These are phyloP conservation scores for Therioaphis trifolii DNA, from an alignment of 2,888 invertebrate genomes.

Conservation along the genomic window DNA sequence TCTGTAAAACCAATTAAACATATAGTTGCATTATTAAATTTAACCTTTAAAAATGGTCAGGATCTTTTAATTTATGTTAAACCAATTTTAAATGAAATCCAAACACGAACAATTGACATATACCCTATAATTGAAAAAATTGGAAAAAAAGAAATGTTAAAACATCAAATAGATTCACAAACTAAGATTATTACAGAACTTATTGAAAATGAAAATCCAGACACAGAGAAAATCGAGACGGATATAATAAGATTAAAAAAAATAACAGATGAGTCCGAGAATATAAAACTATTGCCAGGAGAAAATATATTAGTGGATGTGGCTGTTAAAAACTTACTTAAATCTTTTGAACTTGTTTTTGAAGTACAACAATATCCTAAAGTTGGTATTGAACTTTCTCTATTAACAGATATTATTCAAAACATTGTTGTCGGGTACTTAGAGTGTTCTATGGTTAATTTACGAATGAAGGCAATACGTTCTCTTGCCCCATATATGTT, in stretches of 20 bases:
- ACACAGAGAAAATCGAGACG: not conserved
- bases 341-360: constrained; percentile 40
- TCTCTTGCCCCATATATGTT: constrained; percentile 28
- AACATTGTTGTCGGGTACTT: constrained; percentile 43
- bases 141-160: constrained; percentile 3
- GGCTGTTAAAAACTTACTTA: constrained; percentile 23
- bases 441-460: constrained; percentile 17
- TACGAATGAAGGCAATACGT: constrained; percentile 45
- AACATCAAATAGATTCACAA: not conserved
- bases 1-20: constrained; percentile 31
- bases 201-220: not conserved
- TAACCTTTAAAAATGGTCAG: constrained; percentile 12
- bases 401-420: constrained; percentile 56
- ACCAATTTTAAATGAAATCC: constrained; percentile 47
- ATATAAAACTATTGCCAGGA: not conserved
- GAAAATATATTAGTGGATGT: not conserved
- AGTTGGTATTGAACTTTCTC: constrained; percentile 26
- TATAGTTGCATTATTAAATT: constrained; percentile 1
- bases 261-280: not conserved
- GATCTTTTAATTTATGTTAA: constrained; percentile 45
- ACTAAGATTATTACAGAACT: constrained; percentile 5
- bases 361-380: constrained; percentile 42
- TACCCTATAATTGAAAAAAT: constrained; percentile 31
- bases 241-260: not conserved
- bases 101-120: constrained; percentile 14